Evolutionary conservation across 2,113 vertebrate genomes (phyloP), one percentile per base, ranked within the genome.

Genomic region (Chloropsis hardwickii): DNA sequence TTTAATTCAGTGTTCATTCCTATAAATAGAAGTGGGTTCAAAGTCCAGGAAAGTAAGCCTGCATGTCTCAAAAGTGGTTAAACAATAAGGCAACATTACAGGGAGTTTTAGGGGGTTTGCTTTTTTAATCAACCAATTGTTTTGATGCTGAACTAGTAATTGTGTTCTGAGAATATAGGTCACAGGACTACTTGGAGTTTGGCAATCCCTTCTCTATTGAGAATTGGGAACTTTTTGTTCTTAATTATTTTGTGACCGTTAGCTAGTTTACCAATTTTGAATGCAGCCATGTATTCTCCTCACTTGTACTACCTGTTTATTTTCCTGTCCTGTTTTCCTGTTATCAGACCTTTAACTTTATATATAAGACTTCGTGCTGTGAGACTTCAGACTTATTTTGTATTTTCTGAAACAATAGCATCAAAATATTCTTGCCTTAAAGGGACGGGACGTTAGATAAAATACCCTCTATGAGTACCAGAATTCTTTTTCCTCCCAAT

Each of bases 81-180:
- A 71, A 23, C 31, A 69, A 45, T 39, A 81, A 60, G 18, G 13
- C 8, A 81, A 24, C 4, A 35, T 7, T 56, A 11, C 18, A 77
- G 31, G 24, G 39, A 82, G 9, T 27, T 51, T 15, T 15, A 4
- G 2, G 5, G 2, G 11, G 5, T 2, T 74, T 74, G 3, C 2
- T 33, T 82, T 86, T 53, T 62, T 19, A 27, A 47, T 44, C 5
- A 58, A 50, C 1, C 6, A 19, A 8, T 42, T 60, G 7, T 62
- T 94, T 53, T 58, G 9, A 5, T 77, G 9, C 24, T 53, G 11
- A 77, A 35, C 45, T 10, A 69, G 6, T 27, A 35, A 5, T 19
- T 23, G 4, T 45, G 16, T 31, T 88, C 50, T 60, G 29, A 6
- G 5, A 62, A 56, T 28, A 22, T 1, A 65, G 29, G 15, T 42